Conservation (phyloP, 2,113 vertebrate species). For the Notarius quadriscutis region DNA sequence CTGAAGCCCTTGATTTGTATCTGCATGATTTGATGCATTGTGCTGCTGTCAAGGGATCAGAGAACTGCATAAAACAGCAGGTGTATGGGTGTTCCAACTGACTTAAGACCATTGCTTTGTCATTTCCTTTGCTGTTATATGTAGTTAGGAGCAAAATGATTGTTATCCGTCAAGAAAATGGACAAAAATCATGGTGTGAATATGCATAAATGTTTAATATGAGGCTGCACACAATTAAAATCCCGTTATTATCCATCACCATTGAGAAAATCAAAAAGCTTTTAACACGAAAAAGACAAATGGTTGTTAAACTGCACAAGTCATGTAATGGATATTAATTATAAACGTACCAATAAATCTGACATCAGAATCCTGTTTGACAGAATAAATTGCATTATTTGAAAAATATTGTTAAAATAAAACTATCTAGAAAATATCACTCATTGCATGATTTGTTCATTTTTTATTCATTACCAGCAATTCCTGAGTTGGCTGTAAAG, state of each 20-base stretch:
- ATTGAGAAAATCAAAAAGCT: not conserved
- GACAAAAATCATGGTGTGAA: not conserved
- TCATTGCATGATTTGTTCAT: not conserved
- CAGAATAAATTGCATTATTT: too few species aligned
- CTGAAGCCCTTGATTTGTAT: too few species aligned
- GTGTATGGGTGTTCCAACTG: too few species aligned
- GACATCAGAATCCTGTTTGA: too few species aligned
- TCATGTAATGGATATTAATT: not conserved
- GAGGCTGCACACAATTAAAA: not conserved
- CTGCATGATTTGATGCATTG: too few species aligned
- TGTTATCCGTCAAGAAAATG: not conserved
- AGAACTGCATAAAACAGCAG: too few species aligned
- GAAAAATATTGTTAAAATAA: not conserved
- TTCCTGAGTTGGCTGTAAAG: not conserved
- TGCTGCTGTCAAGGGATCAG: too few species aligned
- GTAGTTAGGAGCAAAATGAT: not conserved
- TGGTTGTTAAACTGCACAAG: not conserved
- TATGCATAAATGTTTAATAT: not conserved
- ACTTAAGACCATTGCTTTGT: not conserved
- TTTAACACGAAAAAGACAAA: not conserved
- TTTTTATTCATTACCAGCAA: not conserved
- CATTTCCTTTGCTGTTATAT: not conserved
- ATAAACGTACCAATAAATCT: too few species aligned
- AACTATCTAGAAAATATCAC: not conserved
- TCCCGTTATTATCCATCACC: not conserved